Evolutionary conservation across 2,113 vertebrate genomes (phyloP).

Genomic region (Ailurus styani): DNA sequence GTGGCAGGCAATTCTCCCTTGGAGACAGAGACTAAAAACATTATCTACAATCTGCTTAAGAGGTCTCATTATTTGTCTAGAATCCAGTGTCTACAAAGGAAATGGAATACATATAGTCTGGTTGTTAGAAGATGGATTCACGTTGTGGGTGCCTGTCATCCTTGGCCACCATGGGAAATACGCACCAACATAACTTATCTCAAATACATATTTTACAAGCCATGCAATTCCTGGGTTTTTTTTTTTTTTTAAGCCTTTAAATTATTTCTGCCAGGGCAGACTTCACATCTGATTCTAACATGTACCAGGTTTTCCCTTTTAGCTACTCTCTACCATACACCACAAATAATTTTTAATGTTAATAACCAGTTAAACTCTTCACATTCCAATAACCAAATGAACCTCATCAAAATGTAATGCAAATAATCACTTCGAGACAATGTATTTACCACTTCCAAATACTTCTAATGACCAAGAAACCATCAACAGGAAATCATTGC

Average conservation of each 20-base stretch:
- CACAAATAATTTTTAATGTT: neutral
- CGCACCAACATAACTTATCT: neutral
- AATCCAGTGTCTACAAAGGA: neutral
- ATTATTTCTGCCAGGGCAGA: neutral
- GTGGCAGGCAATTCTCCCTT: neutral
- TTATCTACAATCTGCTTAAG: neutral
- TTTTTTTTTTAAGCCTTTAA: neutral
- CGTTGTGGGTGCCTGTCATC: neutral
- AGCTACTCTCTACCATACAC: neutral
- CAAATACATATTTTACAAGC: neutral
- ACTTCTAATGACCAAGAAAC: neutral
- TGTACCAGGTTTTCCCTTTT: neutral
- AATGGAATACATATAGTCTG: neutral
- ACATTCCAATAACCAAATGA: neutral
- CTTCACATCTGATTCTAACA: neutral
- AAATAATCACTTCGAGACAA: neutral
- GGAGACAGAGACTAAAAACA: neutral
- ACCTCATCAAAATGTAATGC: neutral
- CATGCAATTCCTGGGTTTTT: neutral
- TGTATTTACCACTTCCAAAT: slow-evolving; percentile 4
- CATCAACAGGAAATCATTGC: neutral
- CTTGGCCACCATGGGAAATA: neutral
- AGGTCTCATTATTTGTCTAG: neutral
- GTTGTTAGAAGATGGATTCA: neutral
- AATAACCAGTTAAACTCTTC: neutral